Conservation (phyloP, 2,113 vertebrate genomes). For the Dipodomys spectabilis region DNA sequence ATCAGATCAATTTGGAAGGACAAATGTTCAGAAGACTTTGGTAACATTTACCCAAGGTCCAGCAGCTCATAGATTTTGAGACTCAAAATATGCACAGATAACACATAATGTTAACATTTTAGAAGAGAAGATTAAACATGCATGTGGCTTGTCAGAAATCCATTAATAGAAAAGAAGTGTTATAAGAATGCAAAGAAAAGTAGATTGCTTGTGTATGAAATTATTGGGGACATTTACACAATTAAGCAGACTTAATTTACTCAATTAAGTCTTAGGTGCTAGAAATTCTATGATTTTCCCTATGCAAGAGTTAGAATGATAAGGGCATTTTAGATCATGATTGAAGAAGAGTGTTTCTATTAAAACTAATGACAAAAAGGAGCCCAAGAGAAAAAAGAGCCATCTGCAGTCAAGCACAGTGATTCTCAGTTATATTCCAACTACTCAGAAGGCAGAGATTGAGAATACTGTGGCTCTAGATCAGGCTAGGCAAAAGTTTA, state of each 20-base stretch:
- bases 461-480: no score
- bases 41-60: neutral
- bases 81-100: neutral
- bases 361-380: neutral
- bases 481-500: no score
- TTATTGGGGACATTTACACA: neutral
- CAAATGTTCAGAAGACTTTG: conserved; percentile 25
- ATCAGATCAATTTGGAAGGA: neutral
- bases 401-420: neutral
- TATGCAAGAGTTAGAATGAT: neutral
- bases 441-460: no score
- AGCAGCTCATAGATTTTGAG: neutral
- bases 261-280: neutral
- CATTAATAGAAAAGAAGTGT: neutral
- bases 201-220: neutral
- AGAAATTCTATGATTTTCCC: neutral
- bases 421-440: no score
- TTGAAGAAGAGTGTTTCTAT: neutral
- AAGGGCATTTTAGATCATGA: neutral
- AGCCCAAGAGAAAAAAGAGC: neutral
- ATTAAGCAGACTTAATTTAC: neutral
- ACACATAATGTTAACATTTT: neutral
- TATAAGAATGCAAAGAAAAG: neutral
- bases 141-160: neutral
- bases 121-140: neutral